Percentiles rank a stretch among this genome's conserved stretches.
phyloP scores from a whole-genome alignment of 2,888 invertebrate species.

The Abrostola triplasia region DNA sequence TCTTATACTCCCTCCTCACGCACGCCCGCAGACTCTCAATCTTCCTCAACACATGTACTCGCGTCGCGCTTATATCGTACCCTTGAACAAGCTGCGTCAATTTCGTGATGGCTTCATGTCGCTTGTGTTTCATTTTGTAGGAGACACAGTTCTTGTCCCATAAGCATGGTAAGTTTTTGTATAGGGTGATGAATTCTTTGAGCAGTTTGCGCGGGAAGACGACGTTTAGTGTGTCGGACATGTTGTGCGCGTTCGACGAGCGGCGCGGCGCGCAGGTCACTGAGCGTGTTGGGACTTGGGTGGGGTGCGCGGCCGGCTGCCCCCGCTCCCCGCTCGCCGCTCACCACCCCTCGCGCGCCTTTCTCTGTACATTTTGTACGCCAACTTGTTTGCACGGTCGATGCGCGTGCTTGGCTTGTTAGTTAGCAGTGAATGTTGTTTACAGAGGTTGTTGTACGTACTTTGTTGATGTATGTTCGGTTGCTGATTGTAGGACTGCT shows the following conservation, averaged over 20 bases:
- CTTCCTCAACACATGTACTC: slow-evolving; percentile 80
- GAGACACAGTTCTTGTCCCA: slow-evolving; percentile 72
- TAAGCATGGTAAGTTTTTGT: slow-evolving; percentile 73
- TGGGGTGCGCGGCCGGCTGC: slow-evolving; percentile 26
- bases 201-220: slow-evolving; percentile 77
- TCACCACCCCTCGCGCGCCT: slow-evolving; percentile 16
- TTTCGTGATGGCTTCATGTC: slow-evolving; percentile 75
- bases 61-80: slow-evolving; percentile 75
- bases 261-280: slow-evolving; percentile 80
- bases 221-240: slow-evolving; percentile 66
- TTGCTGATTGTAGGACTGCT: background rate
- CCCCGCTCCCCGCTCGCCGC: slow-evolving; percentile 7
- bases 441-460: background rate
- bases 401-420: slow-evolving; percentile 30
- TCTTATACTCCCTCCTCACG: slow-evolving; percentile 76
- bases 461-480: background rate
- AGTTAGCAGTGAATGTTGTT: slow-evolving; percentile 2
- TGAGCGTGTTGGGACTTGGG: slow-evolving; percentile 68
- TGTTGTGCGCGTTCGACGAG: slow-evolving; percentile 69
- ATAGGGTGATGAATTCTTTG: slow-evolving; percentile 72
- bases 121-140: slow-evolving; percentile 74
- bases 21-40: slow-evolving; percentile 83
- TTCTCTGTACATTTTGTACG: slow-evolving; percentile 34
- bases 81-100: slow-evolving; percentile 76
- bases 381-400: slow-evolving; percentile 46